Percentiles rank a stretch among this genome's conserved stretches.
Evolutionary conservation across 2,797 vertebrate genomes (phyloP).

Genomic region (Eidolon dupreanum): DNA sequence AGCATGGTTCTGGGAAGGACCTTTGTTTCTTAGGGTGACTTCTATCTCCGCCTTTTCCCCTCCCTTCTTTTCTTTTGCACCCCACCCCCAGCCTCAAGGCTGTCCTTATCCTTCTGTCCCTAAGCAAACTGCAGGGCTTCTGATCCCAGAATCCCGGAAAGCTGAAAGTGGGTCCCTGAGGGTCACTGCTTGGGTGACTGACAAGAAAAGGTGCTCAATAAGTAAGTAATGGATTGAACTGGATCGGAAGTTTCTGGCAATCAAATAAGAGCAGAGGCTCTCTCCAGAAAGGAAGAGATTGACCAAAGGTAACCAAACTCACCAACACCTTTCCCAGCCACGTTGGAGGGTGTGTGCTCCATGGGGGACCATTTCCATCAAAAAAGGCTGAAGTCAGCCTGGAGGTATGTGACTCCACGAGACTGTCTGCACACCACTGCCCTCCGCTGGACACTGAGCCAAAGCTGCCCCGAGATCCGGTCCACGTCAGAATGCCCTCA

Average conservation of each 20-base stretch:
- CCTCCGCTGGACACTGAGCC: constrained; percentile 51
- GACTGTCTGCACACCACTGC: constrained; percentile 55
- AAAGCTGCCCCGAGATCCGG: background rate
- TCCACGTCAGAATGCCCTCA: background rate
- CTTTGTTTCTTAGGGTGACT: background rate
- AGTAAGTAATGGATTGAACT: background rate
- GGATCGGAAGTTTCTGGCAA: background rate
- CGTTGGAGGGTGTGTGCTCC: too few relatives aligned
- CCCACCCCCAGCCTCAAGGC: background rate
- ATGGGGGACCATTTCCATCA: accelerated
- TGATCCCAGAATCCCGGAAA: background rate
- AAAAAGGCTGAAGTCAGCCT: background rate
- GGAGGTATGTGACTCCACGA: background rate
- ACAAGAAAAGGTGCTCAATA: background rate
- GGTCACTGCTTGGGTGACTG: background rate
- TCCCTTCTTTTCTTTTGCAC: background rate
- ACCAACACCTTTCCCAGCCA: background rate
- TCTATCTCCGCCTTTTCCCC: background rate
- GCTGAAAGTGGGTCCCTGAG: background rate
- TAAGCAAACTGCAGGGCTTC: background rate
- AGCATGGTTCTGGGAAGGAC: background rate
- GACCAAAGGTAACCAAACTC: background rate
- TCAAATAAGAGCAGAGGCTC: background rate
- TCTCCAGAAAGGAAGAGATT: background rate
- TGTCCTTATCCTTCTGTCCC: background rate